Evolutionary conservation across 2,113 vertebrate genomes (phyloP).

Genomic region (Heloderma charlesbogerti): DNA sequence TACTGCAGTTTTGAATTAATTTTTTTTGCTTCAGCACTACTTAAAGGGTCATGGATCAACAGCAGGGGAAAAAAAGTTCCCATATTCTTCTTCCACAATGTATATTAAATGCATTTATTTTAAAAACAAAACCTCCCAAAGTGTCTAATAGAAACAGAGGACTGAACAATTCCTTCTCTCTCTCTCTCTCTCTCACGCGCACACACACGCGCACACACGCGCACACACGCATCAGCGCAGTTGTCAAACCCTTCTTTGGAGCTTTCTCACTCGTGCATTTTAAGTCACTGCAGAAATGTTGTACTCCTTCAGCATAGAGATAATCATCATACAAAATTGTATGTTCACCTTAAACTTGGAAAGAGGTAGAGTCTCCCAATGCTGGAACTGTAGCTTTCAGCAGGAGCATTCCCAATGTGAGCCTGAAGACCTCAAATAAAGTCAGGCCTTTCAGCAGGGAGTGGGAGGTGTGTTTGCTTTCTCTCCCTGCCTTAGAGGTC

Average conservation of each 20-base stretch:
- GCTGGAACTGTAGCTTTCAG: not conserved
- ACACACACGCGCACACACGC: too few species aligned
- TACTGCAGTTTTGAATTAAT: not conserved
- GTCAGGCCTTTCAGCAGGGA: not conserved
- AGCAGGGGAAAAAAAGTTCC: not conserved
- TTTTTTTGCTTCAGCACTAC: not conserved
- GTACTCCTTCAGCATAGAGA: not conserved
- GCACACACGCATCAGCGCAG: too few species aligned
- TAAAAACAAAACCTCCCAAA: not conserved
- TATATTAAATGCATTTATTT: not conserved
- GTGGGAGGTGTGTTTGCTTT: not conserved
- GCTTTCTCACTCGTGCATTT: constrained; percentile 54
- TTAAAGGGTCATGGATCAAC: not conserved
- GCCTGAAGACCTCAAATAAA: not conserved
- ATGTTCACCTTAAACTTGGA: not conserved
- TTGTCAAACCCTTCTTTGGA: constrained; percentile 55
- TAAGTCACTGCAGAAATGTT: constrained; percentile 18
- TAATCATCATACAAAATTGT: not conserved
- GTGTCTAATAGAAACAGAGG: not conserved
- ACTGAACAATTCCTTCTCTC: not conserved
- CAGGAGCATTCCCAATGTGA: not conserved
- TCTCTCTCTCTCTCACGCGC: too few species aligned
- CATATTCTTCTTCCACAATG: not conserved
- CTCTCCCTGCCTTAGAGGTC: not conserved
- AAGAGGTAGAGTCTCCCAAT: not conserved